phyloP scores from a whole-genome alignment of 1,140 invertebrate genomes.

The Babylonia areolata region DNA sequence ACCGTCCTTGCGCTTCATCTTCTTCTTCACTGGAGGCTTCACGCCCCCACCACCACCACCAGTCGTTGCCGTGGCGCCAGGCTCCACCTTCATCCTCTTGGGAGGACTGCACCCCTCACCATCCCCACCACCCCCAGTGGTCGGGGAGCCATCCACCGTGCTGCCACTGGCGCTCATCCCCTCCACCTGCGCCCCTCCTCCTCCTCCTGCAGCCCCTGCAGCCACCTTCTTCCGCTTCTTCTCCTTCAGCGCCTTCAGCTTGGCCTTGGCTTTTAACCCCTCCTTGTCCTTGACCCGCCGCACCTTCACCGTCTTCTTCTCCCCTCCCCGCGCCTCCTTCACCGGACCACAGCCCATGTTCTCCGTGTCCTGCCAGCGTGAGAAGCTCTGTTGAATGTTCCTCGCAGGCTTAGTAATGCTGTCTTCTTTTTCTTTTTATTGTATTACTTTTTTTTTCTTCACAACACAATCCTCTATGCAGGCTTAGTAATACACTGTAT shows the following conservation, averaged over 20 bases:
- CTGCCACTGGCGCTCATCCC: slow-evolving; percentile 22
- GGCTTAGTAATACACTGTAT: too few species aligned
- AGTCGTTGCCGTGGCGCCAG: too few species aligned
- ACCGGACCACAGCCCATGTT: slow-evolving; percentile 41
- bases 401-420: too few species aligned
- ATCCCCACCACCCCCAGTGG: not conserved
- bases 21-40: slow-evolving; percentile 32
- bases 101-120: not conserved
- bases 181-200: slow-evolving; percentile 29
- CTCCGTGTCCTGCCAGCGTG: slow-evolving; percentile 47
- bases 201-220: not conserved
- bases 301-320: slow-evolving; percentile 56
- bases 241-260: slow-evolving; percentile 63
- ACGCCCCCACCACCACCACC: too few species aligned
- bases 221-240: slow-evolving; percentile 54
- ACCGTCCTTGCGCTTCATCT: slow-evolving; percentile 45
- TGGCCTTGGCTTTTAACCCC: slow-evolving; percentile 56
- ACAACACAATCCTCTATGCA: too few species aligned
- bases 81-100: slow-evolving; percentile 48
- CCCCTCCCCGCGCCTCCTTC: slow-evolving; percentile 44
- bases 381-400: too few species aligned
- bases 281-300: slow-evolving; percentile 66
- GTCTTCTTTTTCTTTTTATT: too few species aligned
- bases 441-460: too few species aligned
- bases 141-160: not conserved